These are phyloP conservation scores for Sepioteuthis lessoniana DNA, from an alignment of 2,888 invertebrate genomes.

Conservation along the genomic window DNA sequence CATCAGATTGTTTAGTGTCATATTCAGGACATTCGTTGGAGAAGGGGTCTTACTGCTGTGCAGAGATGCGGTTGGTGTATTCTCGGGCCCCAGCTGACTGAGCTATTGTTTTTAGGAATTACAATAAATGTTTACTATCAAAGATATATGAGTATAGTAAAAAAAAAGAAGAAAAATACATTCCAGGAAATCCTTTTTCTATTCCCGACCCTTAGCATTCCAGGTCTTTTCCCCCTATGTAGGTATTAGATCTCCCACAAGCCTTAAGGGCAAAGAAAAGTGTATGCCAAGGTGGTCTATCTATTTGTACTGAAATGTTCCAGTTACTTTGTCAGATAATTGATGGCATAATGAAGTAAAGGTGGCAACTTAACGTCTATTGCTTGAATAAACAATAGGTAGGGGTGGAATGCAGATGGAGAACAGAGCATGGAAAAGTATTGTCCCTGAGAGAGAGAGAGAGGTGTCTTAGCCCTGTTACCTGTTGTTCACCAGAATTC, in stretches of 20 bases:
- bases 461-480: too few species aligned
- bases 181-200: not conserved
- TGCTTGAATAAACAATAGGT: not conserved
- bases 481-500: not conserved
- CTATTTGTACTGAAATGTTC: not conserved
- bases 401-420: not conserved
- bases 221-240: not conserved
- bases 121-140: too few species aligned
- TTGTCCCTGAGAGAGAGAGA: too few species aligned
- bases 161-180: not conserved
- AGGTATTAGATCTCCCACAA: not conserved
- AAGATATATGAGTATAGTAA: too few species aligned
- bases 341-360: not conserved
- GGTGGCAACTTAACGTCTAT: not conserved
- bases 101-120: too few species aligned
- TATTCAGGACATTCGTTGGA: too few species aligned
- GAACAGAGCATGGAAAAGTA: too few species aligned
- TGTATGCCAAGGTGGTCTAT: not conserved
- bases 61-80: too few species aligned
- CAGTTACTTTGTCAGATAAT: slow-evolving; percentile 33
- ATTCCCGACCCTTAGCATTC: not conserved
- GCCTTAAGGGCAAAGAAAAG: not conserved
- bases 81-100: too few species aligned
- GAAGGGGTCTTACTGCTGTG: too few species aligned
- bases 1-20: too few species aligned